Evolutionary conservation across 2,113 vertebrate species (phyloP).

Genomic region (Balaenoptera acutorostrata): DNA sequence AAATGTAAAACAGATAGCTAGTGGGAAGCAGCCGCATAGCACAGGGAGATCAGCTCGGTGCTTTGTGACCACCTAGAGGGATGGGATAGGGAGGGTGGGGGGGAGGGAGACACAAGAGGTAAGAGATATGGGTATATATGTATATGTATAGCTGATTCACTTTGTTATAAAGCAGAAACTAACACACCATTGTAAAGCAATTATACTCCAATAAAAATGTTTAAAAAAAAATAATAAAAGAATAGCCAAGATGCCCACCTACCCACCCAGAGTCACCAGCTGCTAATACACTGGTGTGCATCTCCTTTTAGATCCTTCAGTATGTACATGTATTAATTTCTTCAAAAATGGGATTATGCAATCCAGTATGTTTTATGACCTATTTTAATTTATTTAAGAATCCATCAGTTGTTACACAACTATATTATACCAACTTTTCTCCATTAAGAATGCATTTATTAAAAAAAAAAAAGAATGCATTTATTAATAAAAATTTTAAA

Average conservation of each 20-base stretch:
- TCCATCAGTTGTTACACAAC: neutral
- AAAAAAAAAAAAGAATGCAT: neutral
- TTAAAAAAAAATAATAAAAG: neutral
- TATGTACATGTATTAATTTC: neutral
- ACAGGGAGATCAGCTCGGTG: no score
- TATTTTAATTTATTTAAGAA: neutral
- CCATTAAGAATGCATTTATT: neutral
- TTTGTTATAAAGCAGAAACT: no score
- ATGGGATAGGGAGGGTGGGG: no score
- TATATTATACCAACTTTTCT: neutral
- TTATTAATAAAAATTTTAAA: neutral
- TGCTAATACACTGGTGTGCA: neutral
- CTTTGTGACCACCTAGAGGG: no score
- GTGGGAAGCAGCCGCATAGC: no score
- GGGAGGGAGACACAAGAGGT: no score
- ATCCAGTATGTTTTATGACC: neutral
- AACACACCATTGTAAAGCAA: no score
- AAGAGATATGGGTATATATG: no score
- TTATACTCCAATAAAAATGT: no score
- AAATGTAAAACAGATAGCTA: no score
- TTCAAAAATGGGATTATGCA: neutral
- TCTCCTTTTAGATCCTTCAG: neutral
- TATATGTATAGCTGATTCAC: no score
- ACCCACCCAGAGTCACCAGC: neutral
- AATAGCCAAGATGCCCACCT: neutral